These are phyloP conservation scores for Orthosia gracilis DNA, from an alignment of 2,888 invertebrate species.

Conservation along the genomic window DNA sequence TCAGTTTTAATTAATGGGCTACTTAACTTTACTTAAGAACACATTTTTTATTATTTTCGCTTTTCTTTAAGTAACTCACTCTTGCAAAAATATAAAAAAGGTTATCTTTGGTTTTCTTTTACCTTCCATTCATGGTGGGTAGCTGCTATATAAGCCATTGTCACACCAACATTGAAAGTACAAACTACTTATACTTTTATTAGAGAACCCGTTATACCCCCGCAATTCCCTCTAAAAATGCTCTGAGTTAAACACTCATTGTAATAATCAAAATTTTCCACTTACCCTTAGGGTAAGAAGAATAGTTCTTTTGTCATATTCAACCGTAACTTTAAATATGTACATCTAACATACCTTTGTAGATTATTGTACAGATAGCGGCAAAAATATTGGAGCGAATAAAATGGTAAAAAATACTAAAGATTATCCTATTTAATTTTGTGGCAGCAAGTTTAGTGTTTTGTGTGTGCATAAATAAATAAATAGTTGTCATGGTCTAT, in stretches of 20 bases:
- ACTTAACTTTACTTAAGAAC: neutral
- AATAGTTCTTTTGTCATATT: slow-evolving; percentile 42
- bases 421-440: no score
- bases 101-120: neutral
- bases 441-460: no score
- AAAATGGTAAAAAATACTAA: neutral
- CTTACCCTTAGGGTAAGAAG: slow-evolving; percentile 18
- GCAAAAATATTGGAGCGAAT: neutral
- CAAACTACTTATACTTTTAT: neutral
- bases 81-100: no score
- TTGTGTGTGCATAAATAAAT: no score
- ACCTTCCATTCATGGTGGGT: neutral
- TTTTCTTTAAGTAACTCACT: no score
- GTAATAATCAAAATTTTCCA: slow-evolving; percentile 33
- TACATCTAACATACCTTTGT: slow-evolving; percentile 26
- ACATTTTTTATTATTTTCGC: neutral
- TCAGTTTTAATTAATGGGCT: neutral
- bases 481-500: no score
- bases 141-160: no score
- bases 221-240: neutral
- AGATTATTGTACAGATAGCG: slow-evolving; percentile 34
- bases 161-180: no score
- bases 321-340: slow-evolving; percentile 31
- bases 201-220: neutral
- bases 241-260: slow-evolving; percentile 9